Evolutionary conservation across 2,113 vertebrate species (phyloP).

Genomic region (Nycticryphes semicollaris): DNA sequence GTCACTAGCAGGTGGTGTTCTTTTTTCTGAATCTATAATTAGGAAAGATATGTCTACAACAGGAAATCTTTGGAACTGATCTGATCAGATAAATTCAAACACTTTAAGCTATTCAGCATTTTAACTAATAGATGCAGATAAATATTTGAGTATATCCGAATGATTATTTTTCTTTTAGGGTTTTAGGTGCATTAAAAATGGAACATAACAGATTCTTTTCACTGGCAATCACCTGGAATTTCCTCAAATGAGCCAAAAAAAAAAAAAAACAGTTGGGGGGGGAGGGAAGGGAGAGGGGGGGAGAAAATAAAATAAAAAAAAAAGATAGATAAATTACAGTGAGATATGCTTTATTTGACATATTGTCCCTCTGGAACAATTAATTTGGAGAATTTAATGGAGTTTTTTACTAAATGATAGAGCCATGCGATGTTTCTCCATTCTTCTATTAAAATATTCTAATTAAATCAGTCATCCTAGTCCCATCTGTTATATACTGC

Average conservation of each 20-base stretch:
- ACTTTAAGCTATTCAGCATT: not conserved
- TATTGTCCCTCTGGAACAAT: constrained; percentile 69
- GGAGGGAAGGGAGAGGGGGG: accelerated
- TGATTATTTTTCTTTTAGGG: constrained; percentile 22
- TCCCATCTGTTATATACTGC: constrained; percentile 77
- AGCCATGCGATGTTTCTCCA: constrained; percentile 64
- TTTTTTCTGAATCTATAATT: not conserved
- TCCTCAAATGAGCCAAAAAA: not conserved
- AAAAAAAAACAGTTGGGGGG: not conserved
- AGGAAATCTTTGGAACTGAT: not conserved
- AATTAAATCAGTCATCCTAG: constrained; percentile 80
- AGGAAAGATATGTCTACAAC: not conserved
- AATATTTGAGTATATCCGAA: constrained; percentile 42
- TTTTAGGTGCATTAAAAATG: constrained; percentile 21
- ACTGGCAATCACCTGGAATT: constrained; percentile 12
- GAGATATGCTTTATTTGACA: constrained; percentile 69
- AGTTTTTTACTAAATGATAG: constrained; percentile 62
- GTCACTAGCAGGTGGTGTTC: not conserved
- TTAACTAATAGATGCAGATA: constrained; percentile 54
- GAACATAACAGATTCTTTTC: constrained; percentile 18
- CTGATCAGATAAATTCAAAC: not conserved
- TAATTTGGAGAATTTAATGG: constrained; percentile 75
- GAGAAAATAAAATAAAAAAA: not conserved
- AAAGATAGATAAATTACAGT: not conserved
- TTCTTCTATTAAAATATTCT: constrained; percentile 80